These are phyloP conservation scores for Heteromyza rotundicornis DNA, from an alignment of 2,888 invertebrate genomes.

Conservation along the genomic window DNA sequence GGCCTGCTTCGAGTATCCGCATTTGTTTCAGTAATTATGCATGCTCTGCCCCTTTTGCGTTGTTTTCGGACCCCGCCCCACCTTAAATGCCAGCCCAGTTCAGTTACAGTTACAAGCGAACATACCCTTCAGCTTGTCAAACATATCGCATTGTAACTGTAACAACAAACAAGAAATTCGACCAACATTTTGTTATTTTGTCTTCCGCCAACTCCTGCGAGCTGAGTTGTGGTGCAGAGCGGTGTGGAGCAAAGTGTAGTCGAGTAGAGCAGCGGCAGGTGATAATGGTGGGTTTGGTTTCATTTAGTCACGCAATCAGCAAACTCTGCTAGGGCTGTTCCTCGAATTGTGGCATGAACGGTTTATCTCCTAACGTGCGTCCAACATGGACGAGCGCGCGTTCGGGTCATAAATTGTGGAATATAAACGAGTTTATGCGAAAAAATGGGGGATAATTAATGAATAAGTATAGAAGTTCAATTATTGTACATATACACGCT, in stretches of 20 bases:
- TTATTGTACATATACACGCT: no score
- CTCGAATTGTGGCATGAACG: constrained; percentile 21
- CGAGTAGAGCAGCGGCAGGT: constrained; percentile 26
- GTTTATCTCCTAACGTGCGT: constrained; percentile 11
- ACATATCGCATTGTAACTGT: constrained; percentile 1
- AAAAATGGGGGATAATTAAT: constrained; percentile 7
- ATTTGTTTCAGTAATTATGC: constrained; percentile 9
- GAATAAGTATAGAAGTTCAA: no score
- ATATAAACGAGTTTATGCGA: background rate
- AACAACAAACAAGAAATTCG: background rate
- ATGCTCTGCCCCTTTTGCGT: constrained; percentile 7
- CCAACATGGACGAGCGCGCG: constrained; percentile 35
- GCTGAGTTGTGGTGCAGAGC: background rate
- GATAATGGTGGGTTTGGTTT: constrained; percentile 33
- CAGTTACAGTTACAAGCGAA: background rate
- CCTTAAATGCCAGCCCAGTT: background rate
- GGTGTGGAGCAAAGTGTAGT: no score
- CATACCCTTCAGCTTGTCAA: constrained; percentile 7
- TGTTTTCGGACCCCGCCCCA: background rate
- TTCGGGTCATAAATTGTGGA: constrained; percentile 30
- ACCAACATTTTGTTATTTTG: constrained; percentile 1
- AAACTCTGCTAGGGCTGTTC: background rate
- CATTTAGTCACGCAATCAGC: constrained; percentile 29
- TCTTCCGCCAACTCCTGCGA: background rate
- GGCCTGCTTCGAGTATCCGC: background rate